Evolutionary conservation across 2,113 vertebrate species (phyloP).

Genomic region (Phalacrocorax aristotelis): DNA sequence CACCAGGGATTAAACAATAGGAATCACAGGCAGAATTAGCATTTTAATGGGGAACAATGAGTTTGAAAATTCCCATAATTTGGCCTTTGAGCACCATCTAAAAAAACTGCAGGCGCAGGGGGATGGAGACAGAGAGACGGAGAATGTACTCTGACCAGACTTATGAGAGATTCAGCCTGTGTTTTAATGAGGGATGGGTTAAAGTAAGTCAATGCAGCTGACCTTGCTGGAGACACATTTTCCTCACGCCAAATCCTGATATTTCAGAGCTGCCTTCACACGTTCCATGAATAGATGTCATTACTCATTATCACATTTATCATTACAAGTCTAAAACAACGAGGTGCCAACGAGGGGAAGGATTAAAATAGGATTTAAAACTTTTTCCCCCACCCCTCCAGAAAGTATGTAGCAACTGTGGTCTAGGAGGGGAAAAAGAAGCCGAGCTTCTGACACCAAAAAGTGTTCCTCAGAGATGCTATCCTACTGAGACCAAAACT

Average conservation of each 20-base stretch:
- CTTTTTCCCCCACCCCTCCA: not conserved
- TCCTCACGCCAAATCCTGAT: constrained; percentile 64
- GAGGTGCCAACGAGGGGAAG: constrained; percentile 53
- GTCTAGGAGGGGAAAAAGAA: not conserved
- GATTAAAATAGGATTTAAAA: constrained; percentile 69
- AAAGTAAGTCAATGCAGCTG: constrained; percentile 60
- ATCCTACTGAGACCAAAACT: not conserved
- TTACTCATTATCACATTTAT: constrained; percentile 79
- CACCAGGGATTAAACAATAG: constrained; percentile 60
- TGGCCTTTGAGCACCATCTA: constrained; percentile 45
- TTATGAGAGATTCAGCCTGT: constrained; percentile 40
- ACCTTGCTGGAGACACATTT: constrained; percentile 71
- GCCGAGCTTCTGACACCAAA: not conserved
- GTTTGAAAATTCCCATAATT: constrained; percentile 63
- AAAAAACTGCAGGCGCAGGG: constrained; percentile 8
- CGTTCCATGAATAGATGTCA: constrained; percentile 73
- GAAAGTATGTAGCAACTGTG: not conserved
- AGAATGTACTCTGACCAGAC: constrained; percentile 31
- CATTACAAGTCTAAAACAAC: constrained; percentile 72
- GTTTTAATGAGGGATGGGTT: constrained; percentile 46
- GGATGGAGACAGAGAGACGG: not conserved
- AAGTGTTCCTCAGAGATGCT: not conserved
- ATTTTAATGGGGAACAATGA: constrained; percentile 70
- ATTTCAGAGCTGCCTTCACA: constrained; percentile 74
- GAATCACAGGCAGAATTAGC: constrained; percentile 64